A percentile compares a stretch with the other conserved stretches of the same genome.
These are phyloP conservation scores for Dryobates pubescens DNA, from an alignment of 2,797 vertebrate species.

Conservation along the genomic window DNA sequence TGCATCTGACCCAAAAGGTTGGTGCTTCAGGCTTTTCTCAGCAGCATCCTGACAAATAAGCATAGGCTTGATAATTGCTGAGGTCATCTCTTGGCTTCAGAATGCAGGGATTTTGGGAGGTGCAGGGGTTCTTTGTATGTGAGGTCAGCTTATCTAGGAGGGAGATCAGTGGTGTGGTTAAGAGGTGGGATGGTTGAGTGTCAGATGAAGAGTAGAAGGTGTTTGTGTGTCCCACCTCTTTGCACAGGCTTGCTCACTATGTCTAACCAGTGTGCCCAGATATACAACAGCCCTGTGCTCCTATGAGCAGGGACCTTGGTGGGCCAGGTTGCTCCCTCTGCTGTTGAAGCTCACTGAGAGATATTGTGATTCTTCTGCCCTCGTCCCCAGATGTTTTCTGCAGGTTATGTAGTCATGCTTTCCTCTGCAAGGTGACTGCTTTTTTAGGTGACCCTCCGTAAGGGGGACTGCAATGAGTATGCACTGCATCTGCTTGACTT, in stretches of 20 bases:
- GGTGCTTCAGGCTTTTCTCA: neutral
- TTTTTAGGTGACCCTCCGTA: neutral
- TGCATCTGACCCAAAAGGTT: neutral
- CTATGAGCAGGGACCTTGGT: neutral
- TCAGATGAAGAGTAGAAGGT: neutral
- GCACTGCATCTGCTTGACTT: neutral
- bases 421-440: neutral
- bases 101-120: neutral
- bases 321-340: neutral
- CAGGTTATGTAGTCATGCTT: neutral
- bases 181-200: neutral
- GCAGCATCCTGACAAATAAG: neutral
- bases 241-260: neutral
- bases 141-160: neutral
- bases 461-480: neutral
- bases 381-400: neutral
- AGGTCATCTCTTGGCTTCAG: neutral
- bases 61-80: neutral
- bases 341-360: neutral
- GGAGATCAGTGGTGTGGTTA: neutral
- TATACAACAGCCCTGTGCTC: neutral
- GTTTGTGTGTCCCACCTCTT: neutral
- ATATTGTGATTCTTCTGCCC: neutral
- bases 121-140: neutral
- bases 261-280: rapidly evolving